Conservation (phyloP, 2,113 vertebrate species). For the Opisthocomus hoazin region DNA sequence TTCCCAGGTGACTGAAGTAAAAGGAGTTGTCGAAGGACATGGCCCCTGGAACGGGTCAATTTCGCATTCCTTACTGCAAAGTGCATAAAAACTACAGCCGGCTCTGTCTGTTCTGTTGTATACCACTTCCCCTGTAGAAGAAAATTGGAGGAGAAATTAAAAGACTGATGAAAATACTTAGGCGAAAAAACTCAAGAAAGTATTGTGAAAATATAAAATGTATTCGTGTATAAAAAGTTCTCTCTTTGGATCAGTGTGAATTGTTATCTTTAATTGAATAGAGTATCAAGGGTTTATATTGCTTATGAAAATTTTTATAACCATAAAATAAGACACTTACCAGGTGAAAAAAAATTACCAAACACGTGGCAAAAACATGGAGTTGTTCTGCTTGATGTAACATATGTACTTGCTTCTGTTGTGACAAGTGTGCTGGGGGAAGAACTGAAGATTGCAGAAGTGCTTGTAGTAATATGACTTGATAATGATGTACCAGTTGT, state of each 20-base stretch:
- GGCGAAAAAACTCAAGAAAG: neutral
- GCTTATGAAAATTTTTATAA: neutral
- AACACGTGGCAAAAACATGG: conserved; percentile 51
- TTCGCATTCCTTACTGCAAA: conserved; percentile 62
- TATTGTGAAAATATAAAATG: neutral
- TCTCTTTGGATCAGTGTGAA: neutral
- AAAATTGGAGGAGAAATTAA: neutral
- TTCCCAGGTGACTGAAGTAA: neutral
- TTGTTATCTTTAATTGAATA: neutral
- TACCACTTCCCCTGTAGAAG: conserved; percentile 58
- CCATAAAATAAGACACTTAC: conserved; percentile 31
- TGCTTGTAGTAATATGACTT: neutral
- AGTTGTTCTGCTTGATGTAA: neutral
- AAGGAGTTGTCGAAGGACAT: conserved; percentile 12
- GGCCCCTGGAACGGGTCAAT: neutral
- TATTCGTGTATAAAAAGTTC: neutral
- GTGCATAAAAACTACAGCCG: conserved; percentile 69
- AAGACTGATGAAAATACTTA: neutral
- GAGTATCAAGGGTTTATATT: neutral
- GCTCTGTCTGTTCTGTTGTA: conserved; percentile 71
- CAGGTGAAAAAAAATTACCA: conserved; percentile 55
- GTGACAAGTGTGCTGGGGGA: neutral
- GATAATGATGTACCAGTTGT: neutral
- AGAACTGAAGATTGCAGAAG: neutral
- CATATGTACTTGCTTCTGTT: neutral